These are phyloP conservation scores for Lucinisca nassula DNA, from an alignment of 2,888 invertebrate species.

Conservation along the genomic window DNA sequence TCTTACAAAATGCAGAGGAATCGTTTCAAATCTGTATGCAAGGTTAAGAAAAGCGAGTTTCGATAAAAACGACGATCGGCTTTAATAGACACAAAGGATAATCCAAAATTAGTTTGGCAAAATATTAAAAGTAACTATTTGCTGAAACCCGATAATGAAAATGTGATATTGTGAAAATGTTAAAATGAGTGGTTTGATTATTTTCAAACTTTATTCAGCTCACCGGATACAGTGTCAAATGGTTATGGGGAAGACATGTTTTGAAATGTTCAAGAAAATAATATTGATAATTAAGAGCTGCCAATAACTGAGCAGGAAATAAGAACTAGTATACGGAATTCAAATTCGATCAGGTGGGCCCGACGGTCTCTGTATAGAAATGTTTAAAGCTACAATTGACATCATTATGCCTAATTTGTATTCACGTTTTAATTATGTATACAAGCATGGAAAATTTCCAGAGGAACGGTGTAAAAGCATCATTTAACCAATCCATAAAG, in stretches of 20 bases:
- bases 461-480: slow-evolving; percentile 29
- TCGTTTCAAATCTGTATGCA: not conserved
- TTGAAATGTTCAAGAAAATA: too few relatives aligned
- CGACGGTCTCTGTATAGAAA: not conserved
- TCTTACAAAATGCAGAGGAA: not conserved
- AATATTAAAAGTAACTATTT: not conserved
- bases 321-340: too few relatives aligned
- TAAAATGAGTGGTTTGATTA: not conserved
- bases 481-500: slow-evolving; percentile 36
- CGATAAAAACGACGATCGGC: not conserved
- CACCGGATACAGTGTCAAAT: too few relatives aligned
- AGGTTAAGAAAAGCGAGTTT: not conserved
- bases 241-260: too few relatives aligned
- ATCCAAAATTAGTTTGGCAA: not conserved
- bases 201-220: too few relatives aligned
- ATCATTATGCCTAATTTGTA: slow-evolving; percentile 29
- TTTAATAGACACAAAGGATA: not conserved
- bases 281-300: too few relatives aligned
- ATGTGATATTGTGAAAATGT: not conserved
- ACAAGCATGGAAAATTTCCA: slow-evolving; percentile 39
- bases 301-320: too few relatives aligned
- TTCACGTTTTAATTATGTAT: slow-evolving; percentile 35
- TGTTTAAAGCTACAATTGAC: not conserved
- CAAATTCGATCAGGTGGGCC: not conserved
- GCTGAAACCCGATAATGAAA: not conserved